Conservation (phyloP, 2,888 invertebrate species). For the Macroteleia sp. region DNA sequence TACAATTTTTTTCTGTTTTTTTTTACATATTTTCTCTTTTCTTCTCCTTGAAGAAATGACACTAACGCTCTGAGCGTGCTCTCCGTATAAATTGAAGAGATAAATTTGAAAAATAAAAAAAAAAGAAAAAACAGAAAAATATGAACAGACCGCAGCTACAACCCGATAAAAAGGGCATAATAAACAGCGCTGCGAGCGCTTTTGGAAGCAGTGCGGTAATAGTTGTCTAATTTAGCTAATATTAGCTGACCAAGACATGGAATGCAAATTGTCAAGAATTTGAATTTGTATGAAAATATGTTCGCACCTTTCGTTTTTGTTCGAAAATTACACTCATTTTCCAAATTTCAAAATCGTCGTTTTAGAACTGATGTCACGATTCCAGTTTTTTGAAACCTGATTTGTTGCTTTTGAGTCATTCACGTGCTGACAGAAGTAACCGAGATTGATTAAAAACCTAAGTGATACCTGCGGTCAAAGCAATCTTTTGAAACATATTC, state of each 20-base stretch:
- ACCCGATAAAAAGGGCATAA: too few species aligned
- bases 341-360: constrained; percentile 11
- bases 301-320: constrained; percentile 55
- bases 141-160: too few species aligned
- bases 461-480: too few species aligned
- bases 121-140: constrained; percentile 10
- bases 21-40: too few species aligned
- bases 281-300: constrained; percentile 57
- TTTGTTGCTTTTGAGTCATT: too few species aligned
- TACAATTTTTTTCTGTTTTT: constrained; percentile 6
- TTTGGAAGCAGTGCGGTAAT: constrained; percentile 35
- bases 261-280: constrained; percentile 51
- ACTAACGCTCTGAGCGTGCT: constrained; percentile 34
- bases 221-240: constrained; percentile 54
- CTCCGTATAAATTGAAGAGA: constrained; percentile 33
- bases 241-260: constrained; percentile 13
- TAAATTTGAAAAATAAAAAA: neutral
- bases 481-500: too few species aligned
- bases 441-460: too few species aligned
- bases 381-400: too few species aligned
- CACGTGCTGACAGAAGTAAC: too few species aligned
- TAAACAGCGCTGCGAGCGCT: constrained; percentile 37
- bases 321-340: constrained; percentile 26
- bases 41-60: constrained; percentile 51
- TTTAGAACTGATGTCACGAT: too few species aligned